Percentiles rank a stretch among this genome's conserved stretches.
Evolutionary conservation across 1,140 invertebrate species (phyloP).

Genomic region (Aphelinus certus): DNA sequence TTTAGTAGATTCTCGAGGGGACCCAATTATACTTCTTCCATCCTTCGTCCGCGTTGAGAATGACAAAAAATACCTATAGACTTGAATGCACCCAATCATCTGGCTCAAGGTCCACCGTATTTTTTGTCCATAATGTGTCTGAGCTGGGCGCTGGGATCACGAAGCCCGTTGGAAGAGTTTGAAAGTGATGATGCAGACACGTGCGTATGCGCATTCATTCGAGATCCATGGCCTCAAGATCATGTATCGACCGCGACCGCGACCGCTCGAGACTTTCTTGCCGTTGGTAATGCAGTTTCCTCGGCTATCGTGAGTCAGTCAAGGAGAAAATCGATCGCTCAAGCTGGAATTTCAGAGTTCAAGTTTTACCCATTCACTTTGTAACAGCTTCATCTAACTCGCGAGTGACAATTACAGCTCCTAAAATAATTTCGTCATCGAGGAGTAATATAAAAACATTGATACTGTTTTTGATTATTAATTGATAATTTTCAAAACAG

Average conservation of each 20-base stretch:
- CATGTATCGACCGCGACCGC: slow-evolving; percentile 29
- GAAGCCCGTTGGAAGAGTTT: slow-evolving; percentile 1
- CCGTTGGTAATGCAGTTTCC: slow-evolving; percentile 54
- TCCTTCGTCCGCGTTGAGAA: no score
- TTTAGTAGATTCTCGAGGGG: not conserved
- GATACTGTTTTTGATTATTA: no score
- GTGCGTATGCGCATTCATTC: not conserved
- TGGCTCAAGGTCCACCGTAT: no score
- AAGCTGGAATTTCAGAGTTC: no score
- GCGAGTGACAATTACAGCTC: no score
- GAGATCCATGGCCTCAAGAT: slow-evolving; percentile 24
- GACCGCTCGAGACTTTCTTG: slow-evolving; percentile 35
- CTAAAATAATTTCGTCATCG: no score
- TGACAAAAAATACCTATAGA: not conserved
- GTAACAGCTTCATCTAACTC: no score
- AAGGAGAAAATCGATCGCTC: not conserved
- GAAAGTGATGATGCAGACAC: not conserved
- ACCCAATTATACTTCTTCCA: slow-evolving; percentile 5
- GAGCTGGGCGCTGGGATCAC: not conserved
- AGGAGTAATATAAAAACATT: no score
- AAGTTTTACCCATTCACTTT: no score
- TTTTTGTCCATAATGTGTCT: no score
- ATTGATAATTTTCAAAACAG: no score
- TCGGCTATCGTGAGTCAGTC: slow-evolving; percentile 43
- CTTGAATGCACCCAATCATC: not conserved